Evolutionary conservation across 2,797 vertebrate genomes (phyloP), one percentile per base, ranked within the genome.

Genomic region (Spea hammondii): DNA sequence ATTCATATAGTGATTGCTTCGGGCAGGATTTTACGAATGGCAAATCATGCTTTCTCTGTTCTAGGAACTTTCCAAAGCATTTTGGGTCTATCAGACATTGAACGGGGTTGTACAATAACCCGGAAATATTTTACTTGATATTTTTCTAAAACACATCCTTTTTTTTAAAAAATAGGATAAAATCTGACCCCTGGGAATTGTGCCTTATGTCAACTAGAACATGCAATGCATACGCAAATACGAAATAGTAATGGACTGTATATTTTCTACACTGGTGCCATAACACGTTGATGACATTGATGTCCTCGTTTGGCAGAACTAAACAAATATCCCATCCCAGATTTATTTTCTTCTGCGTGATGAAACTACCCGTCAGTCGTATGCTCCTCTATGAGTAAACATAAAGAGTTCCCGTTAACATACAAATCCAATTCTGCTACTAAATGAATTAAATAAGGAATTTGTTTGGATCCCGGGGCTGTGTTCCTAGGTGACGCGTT

Each of bases 201-300:
- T 93, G 91, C 92, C 92, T 93, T 90, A 87, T 79, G 84, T 89
- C 44, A 4, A 79, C 85, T 84, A 77, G 84, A 90, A 88, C 89
- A 87, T 90, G 88, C 91, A 77, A 85, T 89, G 84, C 86, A 85
- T 90, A 84, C 90, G 84, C 87, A 87, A 32, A 50, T 77, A 50
- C 46, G 17, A 13, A 49, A 50, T 11, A 1, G 13, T 32, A 51
- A 11, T n/a, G 49, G 11, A 10, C 67, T 32, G 12, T 57, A 17
- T 62, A 6, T 62, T n/a, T 62, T 17, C 14, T 7, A 9, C 51
- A 53, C 51, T 53, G 51, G 51, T 53, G 51, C 51, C 51, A 32
- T 32, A 32, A 32, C 32, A 32, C 32, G 32, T 32, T 32, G 32
- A 32, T 32, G 6, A 7, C 51, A 53, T 53, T 53, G 51, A 11